phyloP scores from a whole-genome alignment of 2,888 invertebrate species.

The Sicus ferrugineus region DNA sequence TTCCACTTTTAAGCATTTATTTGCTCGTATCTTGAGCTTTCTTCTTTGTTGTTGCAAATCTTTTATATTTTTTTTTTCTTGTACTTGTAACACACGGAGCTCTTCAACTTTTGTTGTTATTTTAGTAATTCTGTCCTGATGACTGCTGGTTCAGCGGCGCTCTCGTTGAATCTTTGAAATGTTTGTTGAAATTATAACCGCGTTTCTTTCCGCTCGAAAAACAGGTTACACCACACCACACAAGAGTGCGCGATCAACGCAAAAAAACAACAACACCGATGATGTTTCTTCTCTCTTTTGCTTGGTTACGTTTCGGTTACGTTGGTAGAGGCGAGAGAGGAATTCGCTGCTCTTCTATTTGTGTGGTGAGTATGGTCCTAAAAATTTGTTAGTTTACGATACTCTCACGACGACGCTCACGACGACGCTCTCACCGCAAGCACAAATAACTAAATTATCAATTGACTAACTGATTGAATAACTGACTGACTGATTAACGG shows the following conservation, averaged over 20 bases:
- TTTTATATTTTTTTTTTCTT: background rate
- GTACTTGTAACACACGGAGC: background rate
- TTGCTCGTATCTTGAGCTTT: too few species aligned
- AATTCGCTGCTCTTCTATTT: background rate
- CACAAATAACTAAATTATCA: background rate
- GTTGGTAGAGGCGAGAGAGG: background rate
- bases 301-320: background rate
- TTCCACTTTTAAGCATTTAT: too few species aligned
- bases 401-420: background rate
- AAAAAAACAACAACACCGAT: background rate
- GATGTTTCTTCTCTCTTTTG: background rate
- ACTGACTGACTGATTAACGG: too few species aligned
- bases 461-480: too few species aligned
- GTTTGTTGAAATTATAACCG: background rate
- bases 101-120: background rate
- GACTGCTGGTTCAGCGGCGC: background rate
- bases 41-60: background rate
- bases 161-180: background rate
- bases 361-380: too few species aligned
- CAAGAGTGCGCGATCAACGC: background rate
- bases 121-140: background rate
- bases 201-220: conserved; percentile 5
- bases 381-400: conserved; percentile 8
- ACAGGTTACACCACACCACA: background rate
- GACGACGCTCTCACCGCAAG: conserved; percentile 1